phyloP scores from a whole-genome alignment of 2,113 vertebrate species.

The Prietella phreatophila region DNA sequence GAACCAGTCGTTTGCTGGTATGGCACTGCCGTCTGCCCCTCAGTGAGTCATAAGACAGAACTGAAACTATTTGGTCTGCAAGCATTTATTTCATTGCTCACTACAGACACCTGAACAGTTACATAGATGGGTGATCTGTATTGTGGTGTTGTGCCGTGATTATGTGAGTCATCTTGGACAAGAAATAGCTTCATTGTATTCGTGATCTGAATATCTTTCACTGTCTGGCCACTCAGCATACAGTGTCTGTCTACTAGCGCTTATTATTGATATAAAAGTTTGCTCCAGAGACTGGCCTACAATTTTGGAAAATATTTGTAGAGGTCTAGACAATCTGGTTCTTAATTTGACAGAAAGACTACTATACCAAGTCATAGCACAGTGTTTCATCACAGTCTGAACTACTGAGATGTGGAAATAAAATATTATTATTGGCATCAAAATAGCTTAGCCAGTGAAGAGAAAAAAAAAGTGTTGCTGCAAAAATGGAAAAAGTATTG shows the following conservation, averaged over 20 bases:
- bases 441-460: background rate
- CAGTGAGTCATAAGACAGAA: constrained; percentile 6
- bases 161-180: background rate
- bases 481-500: background rate
- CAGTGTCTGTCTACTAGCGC: background rate
- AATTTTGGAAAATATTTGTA: background rate
- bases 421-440: background rate
- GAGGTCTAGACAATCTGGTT: background rate
- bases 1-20: constrained; percentile 8
- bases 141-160: background rate
- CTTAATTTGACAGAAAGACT: background rate
- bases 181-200: background rate
- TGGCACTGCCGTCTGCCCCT: constrained; percentile 19
- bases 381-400: background rate
- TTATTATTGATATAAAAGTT: background rate
- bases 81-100: constrained; percentile 3
- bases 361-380: background rate
- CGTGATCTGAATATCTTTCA: background rate
- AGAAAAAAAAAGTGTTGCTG: background rate
- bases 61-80: constrained; percentile 6
- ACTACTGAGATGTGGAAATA: background rate
- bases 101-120: background rate
- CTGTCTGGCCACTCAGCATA: background rate
- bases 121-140: background rate
- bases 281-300: background rate